Percentiles rank a stretch among this genome's conserved stretches.
Evolutionary conservation across 1,140 invertebrate species (phyloP).

Genomic region (Prorops nasuta): DNA sequence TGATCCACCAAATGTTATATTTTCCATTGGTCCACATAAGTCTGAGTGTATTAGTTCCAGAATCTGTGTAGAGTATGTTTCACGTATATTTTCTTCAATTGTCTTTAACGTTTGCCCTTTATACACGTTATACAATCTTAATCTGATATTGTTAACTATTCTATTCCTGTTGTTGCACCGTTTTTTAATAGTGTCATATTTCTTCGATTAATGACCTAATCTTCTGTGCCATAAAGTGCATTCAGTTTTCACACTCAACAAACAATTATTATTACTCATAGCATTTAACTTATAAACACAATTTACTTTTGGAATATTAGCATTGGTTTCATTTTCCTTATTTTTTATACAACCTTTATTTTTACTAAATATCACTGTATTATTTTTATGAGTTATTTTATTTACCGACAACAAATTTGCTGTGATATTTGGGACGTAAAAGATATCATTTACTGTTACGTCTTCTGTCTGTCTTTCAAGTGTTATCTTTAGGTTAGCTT

Average conservation of each 20-base stretch:
- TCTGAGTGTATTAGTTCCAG: background rate
- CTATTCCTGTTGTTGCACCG: background rate
- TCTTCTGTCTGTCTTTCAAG: background rate
- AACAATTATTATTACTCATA: too few relatives aligned
- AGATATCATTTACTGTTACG: conserved; percentile 26
- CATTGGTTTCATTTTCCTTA: conserved; percentile 10
- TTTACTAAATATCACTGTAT: conserved; percentile 4
- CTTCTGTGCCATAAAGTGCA: background rate
- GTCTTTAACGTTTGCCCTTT: background rate
- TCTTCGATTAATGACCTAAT: conserved; percentile 4
- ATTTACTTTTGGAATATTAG: background rate
- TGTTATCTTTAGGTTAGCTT: conserved; percentile 18
- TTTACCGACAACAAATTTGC: conserved; percentile 37
- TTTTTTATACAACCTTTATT: conserved; percentile 33
- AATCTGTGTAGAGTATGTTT: too few relatives aligned
- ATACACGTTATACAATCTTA: background rate
- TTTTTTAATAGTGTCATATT: background rate
- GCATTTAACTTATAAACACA: background rate
- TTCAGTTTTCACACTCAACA: too few relatives aligned
- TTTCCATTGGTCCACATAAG: background rate
- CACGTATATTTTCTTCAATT: background rate
- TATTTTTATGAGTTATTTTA: conserved; percentile 33
- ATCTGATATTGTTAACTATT: background rate
- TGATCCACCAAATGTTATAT: background rate
- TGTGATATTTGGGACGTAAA: conserved; percentile 28